A percentile compares a stretch with the other conserved stretches of the same genome.
Conservation (phyloP, 2,113 vertebrate genomes). For the Macrotus californicus region DNA sequence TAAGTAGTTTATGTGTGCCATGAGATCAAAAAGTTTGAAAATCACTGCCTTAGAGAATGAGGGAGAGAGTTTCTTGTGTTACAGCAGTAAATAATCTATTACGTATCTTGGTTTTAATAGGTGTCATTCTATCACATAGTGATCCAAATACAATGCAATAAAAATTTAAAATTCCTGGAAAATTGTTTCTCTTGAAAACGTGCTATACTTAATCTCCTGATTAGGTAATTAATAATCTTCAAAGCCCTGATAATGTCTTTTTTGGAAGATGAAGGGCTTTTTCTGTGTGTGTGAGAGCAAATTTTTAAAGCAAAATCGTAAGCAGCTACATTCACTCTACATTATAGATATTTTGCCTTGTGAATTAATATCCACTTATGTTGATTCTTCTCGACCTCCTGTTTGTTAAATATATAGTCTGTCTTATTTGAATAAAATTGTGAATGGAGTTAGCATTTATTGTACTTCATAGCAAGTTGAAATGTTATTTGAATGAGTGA, state of each 20-base stretch:
- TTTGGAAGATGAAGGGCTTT: neutral
- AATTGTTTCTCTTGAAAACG: constrained; percentile 7
- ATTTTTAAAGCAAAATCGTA: neutral
- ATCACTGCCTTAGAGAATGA: neutral
- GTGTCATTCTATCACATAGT: neutral
- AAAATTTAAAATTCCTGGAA: neutral
- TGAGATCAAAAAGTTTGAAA: neutral
- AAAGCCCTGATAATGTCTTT: neutral
- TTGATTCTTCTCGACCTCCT: neutral
- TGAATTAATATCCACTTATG: neutral
- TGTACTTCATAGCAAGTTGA: neutral
- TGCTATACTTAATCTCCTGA: neutral
- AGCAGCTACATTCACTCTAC: neutral
- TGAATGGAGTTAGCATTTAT: constrained; percentile 2
- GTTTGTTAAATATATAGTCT: neutral
- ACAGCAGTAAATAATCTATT: neutral
- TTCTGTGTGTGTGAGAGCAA: neutral
- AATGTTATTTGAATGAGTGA: neutral
- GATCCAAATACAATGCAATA: neutral
- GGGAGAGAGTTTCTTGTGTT: neutral
- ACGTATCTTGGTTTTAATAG: neutral
- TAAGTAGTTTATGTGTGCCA: neutral
- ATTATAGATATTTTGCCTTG: neutral
- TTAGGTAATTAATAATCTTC: constrained; percentile 1
- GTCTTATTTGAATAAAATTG: constrained; percentile 24